Percentiles rank a stretch among this genome's conserved stretches.
phyloP scores from a whole-genome alignment of 2,888 invertebrate species.

The Protodeltote pygarga region DNA sequence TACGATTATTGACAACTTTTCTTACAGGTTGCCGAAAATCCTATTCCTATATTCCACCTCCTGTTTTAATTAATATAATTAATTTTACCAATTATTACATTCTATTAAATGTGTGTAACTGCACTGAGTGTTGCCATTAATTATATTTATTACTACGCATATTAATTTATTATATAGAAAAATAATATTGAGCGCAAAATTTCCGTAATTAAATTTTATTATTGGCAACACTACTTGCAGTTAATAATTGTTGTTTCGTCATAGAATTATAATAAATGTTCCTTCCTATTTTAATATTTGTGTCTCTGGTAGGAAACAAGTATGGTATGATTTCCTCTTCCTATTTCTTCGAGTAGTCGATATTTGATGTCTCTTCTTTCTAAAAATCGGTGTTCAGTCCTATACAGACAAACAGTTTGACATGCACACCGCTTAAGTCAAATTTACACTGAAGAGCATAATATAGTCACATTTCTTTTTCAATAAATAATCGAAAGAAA shows the following conservation, averaged over 20 bases:
- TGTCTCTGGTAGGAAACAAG: constrained; percentile 45
- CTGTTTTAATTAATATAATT: constrained; percentile 22
- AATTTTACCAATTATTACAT: constrained; percentile 35
- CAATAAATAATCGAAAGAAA: too few relatives aligned
- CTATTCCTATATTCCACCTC: constrained; percentile 51
- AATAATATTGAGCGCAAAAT: too few relatives aligned
- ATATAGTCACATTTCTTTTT: too few relatives aligned
- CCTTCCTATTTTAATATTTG: constrained; percentile 39
- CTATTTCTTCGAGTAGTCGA: constrained; percentile 59
- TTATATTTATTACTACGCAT: background rate
- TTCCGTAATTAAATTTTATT: too few relatives aligned
- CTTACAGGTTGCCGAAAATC: constrained; percentile 74
- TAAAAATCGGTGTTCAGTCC: constrained; percentile 60
- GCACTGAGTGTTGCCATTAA: constrained; percentile 30
- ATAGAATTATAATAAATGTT: constrained; percentile 41
- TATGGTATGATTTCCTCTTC: constrained; percentile 48
- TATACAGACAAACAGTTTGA: constrained; percentile 57
- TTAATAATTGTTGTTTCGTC: constrained; percentile 26
- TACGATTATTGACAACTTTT: constrained; percentile 59
- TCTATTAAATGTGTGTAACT: constrained; percentile 41
- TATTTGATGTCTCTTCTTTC: constrained; percentile 63
- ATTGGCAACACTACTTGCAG: constrained; percentile 32
- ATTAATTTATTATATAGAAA: background rate
- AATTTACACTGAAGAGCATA: constrained; percentile 15
- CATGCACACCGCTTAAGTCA: constrained; percentile 57